Conservation (phyloP, 1,140 invertebrate genomes). For the Drosophila mauritiana region DNA sequence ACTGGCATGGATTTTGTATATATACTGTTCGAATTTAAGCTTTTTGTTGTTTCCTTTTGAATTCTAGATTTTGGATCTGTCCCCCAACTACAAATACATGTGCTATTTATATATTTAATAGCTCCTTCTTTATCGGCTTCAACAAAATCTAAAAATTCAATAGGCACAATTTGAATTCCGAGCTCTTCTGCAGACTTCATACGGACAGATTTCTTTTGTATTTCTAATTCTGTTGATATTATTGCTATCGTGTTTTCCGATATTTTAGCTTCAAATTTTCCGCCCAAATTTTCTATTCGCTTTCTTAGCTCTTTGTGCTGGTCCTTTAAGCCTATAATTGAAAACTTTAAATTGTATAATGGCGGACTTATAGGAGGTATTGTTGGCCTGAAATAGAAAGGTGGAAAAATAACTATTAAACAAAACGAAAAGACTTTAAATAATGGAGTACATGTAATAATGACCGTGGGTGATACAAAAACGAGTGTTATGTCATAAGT, state of each 20-base stretch:
- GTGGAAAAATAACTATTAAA: background rate
- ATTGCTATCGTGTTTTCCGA: slow-evolving; percentile 89
- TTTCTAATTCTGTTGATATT: slow-evolving; percentile 89
- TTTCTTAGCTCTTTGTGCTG: slow-evolving; percentile 88
- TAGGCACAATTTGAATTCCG: slow-evolving; percentile 92
- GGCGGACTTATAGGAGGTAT: slow-evolving; percentile 87
- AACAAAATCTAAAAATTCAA: slow-evolving; percentile 91
- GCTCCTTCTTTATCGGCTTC: slow-evolving; percentile 86
- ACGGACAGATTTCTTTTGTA: slow-evolving; percentile 88
- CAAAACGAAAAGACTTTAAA: too few relatives aligned
- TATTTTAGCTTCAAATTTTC: slow-evolving; percentile 89
- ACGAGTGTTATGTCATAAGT: too few relatives aligned
- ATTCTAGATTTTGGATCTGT: slow-evolving; percentile 88
- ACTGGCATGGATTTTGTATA: slow-evolving; percentile 88
- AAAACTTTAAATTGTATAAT: slow-evolving; percentile 92
- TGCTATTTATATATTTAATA: slow-evolving; percentile 88
- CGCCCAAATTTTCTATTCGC: slow-evolving; percentile 90
- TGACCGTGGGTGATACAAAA: too few relatives aligned
- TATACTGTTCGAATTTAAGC: slow-evolving; percentile 88
- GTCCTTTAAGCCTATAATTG: slow-evolving; percentile 88
- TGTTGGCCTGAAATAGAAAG: slow-evolving; percentile 86
- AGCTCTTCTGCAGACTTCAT: slow-evolving; percentile 89
- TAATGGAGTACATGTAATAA: too few relatives aligned
- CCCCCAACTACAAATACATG: slow-evolving; percentile 93
- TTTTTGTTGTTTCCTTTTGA: slow-evolving; percentile 86